Conservation (phyloP, 2,797 vertebrate species). For the Parauchenoglanis ngamensis region DNA sequence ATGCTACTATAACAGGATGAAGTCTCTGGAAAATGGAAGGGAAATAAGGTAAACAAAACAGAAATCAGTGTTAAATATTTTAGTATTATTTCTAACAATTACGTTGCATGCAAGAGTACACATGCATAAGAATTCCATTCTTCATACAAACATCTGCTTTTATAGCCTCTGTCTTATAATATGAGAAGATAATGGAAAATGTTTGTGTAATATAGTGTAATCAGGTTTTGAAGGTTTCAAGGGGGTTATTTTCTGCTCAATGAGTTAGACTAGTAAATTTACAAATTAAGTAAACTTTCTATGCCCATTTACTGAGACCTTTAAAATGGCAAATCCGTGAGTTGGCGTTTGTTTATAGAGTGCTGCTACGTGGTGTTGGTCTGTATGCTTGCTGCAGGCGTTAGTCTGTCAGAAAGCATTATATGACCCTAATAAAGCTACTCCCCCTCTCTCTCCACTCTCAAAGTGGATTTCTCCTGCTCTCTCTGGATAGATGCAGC, state of each 20-base stretch:
- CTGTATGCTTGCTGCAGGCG: slow-evolving; percentile 17
- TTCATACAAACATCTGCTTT: neutral
- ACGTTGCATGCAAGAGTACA: neutral
- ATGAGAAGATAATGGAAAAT: neutral
- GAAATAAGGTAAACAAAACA: neutral
- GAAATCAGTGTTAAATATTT: neutral
- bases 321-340: slow-evolving; percentile 25
- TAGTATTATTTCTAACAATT: neutral
- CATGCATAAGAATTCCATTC: neutral
- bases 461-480: neutral
- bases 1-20: neutral
- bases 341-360: slow-evolving; percentile 25
- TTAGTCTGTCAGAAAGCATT: slow-evolving; percentile 27
- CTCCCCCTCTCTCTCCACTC: neutral
- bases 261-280: neutral
- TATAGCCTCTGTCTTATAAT: neutral
- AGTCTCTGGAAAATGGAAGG: neutral
- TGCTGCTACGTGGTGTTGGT: slow-evolving; percentile 10
- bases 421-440: slow-evolving; percentile 28
- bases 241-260: neutral
- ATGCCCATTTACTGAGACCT: slow-evolving; percentile 11
- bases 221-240: neutral
- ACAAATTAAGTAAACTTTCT: slow-evolving; percentile 1
- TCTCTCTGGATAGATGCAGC: neutral
- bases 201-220: no score